These are phyloP conservation scores for Cerastis leucographa DNA, from an alignment of 2,888 invertebrate species.

Conservation along the genomic window DNA sequence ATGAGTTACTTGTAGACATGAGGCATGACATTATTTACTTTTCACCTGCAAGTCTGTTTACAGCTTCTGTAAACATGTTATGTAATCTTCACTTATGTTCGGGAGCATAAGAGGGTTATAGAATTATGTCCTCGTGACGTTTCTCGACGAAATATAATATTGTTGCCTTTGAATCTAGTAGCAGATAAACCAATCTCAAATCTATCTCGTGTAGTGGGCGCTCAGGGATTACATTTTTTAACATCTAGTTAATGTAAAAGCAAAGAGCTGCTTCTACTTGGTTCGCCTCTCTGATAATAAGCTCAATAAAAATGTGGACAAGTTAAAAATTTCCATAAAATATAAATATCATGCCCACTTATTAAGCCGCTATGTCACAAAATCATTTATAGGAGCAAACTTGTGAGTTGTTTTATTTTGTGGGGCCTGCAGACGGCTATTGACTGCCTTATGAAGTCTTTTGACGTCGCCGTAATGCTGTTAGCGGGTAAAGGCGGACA, in stretches of 20 bases:
- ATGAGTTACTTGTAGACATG: neutral
- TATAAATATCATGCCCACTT: conserved; percentile 43
- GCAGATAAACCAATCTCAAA: neutral
- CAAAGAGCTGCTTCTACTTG: neutral
- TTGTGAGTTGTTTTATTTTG: conserved; percentile 35
- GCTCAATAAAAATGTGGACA: conserved; percentile 8
- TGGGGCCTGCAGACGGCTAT: conserved; percentile 30
- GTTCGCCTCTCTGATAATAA: neutral
- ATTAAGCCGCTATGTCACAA: conserved; percentile 17
- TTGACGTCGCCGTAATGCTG: conserved; percentile 64
- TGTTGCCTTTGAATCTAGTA: neutral
- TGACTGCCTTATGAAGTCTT: conserved; percentile 57
- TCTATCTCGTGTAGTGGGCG: neutral
- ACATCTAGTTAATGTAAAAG: neutral
- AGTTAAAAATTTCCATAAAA: conserved; percentile 27
- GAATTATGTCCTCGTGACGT: neutral
- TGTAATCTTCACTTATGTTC: neutral
- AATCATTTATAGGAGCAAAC: conserved; percentile 35
- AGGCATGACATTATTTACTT: neutral
- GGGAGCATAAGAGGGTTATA: neutral
- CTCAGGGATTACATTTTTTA: neutral
- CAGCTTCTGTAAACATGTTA: neutral
- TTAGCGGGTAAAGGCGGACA: conserved; percentile 61
- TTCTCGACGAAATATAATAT: conserved; percentile 7
- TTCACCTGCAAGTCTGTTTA: neutral